A percentile compares a stretch with the other conserved stretches of the same genome.
phyloP scores from a whole-genome alignment of 1,140 invertebrate genomes.

The Stratiolaelaps scimitus region DNA sequence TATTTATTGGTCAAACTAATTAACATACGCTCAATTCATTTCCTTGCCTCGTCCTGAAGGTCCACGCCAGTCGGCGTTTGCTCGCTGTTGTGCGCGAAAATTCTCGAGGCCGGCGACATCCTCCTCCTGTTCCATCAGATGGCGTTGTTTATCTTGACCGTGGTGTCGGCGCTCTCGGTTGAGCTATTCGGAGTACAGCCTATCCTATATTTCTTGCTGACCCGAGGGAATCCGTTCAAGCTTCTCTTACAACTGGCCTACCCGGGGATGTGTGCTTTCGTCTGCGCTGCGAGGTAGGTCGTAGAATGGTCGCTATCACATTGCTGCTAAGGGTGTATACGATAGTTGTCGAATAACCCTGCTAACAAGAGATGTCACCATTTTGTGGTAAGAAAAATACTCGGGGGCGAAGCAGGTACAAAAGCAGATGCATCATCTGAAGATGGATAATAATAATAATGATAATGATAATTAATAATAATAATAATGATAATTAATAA shows the following conservation, averaged over 20 bases:
- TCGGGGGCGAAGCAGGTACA: too few relatives aligned
- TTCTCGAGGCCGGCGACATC: slow-evolving; percentile 65
- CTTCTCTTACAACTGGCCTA: slow-evolving; percentile 69
- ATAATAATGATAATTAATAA: too few relatives aligned
- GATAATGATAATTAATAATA: too few relatives aligned
- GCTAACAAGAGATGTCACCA: too few relatives aligned
- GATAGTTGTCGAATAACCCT: not conserved
- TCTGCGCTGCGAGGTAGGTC: slow-evolving; percentile 78
- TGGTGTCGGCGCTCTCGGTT: slow-evolving; percentile 64
- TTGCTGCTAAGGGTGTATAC: not conserved
- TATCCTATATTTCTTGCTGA: slow-evolving; percentile 63
- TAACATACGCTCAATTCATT: too few relatives aligned
- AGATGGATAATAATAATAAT: too few relatives aligned
- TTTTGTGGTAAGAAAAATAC: not conserved
- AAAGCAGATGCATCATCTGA: too few relatives aligned
- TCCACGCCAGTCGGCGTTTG: slow-evolving; percentile 77
- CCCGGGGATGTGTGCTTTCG: slow-evolving; percentile 74
- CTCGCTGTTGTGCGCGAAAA: slow-evolving; percentile 79
- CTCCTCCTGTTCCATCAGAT: slow-evolving; percentile 63
- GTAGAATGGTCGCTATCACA: not conserved
- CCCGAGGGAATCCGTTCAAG: slow-evolving; percentile 70
- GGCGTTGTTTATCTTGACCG: slow-evolving; percentile 68
- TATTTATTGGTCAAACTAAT: too few relatives aligned
- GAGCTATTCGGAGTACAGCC: slow-evolving; percentile 75
- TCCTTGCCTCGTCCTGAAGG: slow-evolving; percentile 41